phyloP scores from a whole-genome alignment of 2,797 vertebrate species.

The Austrolebias charrua region DNA sequence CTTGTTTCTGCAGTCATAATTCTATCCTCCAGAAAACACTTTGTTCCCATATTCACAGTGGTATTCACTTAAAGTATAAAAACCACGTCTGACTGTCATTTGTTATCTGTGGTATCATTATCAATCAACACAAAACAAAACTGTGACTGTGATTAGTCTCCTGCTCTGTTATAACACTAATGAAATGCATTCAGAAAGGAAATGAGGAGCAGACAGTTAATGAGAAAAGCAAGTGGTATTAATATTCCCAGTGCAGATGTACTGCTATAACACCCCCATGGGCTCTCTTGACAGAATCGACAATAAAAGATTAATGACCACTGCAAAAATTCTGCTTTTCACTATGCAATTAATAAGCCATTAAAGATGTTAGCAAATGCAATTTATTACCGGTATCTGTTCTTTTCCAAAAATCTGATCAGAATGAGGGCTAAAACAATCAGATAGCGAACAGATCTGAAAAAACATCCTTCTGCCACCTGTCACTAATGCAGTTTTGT shows the following conservation, averaged over 20 bases:
- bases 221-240: conserved; percentile 51
- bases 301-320: conserved; percentile 72
- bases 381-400: conserved; percentile 61
- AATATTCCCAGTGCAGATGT: conserved; percentile 65
- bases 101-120: conserved; percentile 57
- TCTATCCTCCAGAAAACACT: conserved; percentile 29
- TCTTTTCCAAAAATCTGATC: conserved; percentile 50
- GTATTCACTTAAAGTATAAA: conserved; percentile 43
- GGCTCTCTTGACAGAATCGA: conserved; percentile 61
- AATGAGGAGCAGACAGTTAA: conserved; percentile 48
- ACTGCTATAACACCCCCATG: conserved; percentile 50
- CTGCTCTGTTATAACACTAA: conserved; percentile 42
- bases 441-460: conserved; percentile 21
- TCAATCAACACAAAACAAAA: conserved; percentile 65
- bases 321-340: conserved; percentile 40
- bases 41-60: conserved; percentile 32
- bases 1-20: conserved; percentile 54
- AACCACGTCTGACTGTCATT: conserved; percentile 48
- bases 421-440: conserved; percentile 51
- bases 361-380: conserved; percentile 64
- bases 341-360: conserved; percentile 72
- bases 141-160: conserved; percentile 48
- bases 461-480: conserved; percentile 11
- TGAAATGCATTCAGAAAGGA: conserved; percentile 57
- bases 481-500: conserved; percentile 21